Conservation (phyloP, 2,113 vertebrate genomes). For the Isurus oxyrinchus region DNA sequence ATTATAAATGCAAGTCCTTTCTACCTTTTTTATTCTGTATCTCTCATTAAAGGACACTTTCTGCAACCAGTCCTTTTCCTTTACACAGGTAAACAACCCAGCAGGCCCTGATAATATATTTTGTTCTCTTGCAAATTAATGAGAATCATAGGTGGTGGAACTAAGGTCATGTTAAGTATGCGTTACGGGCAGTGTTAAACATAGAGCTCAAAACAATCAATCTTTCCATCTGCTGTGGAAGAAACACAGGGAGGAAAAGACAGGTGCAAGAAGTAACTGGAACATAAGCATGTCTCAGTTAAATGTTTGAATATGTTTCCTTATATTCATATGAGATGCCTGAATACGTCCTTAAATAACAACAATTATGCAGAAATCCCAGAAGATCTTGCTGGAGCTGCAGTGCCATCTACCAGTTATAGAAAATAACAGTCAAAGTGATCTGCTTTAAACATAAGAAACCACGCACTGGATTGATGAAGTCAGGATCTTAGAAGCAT, state of each 20-base stretch:
- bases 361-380: not conserved
- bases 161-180: not conserved
- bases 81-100: not conserved
- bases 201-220: not conserved
- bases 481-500: no score
- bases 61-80: not conserved
- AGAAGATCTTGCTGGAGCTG: not conserved
- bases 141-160: not conserved
- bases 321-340: not conserved
- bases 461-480: not conserved
- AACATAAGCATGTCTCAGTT: not conserved
- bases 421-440: not conserved
- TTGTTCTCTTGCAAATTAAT: not conserved
- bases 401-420: conserved; percentile 31
- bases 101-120: not conserved
- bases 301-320: conserved; percentile 1
- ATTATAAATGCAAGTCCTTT: not conserved
- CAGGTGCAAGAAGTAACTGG: not conserved
- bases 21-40: not conserved
- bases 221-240: not conserved
- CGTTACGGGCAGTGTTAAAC: not conserved
- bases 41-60: not conserved
- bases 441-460: not conserved
- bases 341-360: conserved; percentile 4
- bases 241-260: not conserved